Percentiles rank a stretch among this genome's conserved stretches.
Conservation (phyloP, 2,888 invertebrate species). For the Eristalis intricaria region DNA sequence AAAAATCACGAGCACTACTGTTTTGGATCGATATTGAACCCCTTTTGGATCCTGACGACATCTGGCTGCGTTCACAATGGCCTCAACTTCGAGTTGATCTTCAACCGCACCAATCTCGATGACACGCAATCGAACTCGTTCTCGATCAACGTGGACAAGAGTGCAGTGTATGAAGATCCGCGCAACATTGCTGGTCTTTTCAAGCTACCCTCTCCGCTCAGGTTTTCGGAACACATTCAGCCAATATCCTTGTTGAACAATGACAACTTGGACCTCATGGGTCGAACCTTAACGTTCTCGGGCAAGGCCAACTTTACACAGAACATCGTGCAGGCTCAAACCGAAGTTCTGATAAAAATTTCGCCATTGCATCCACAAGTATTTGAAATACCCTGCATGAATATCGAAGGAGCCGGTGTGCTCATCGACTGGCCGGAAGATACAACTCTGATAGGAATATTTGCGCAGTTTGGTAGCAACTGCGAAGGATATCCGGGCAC, state of each 20-base stretch:
- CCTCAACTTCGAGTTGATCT: constrained; percentile 39
- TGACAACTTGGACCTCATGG: constrained; percentile 13
- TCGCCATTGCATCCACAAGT: too few relatives aligned
- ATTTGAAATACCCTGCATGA: constrained; percentile 37
- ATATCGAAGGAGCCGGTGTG: constrained; percentile 70
- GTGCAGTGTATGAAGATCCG: constrained; percentile 44
- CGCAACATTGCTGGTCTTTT: constrained; percentile 69
- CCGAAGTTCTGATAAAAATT: too few relatives aligned
- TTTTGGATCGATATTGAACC: constrained; percentile 65
- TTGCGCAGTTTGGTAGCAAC: constrained; percentile 56
- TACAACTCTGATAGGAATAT: constrained; percentile 67
- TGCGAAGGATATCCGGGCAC: too few relatives aligned
- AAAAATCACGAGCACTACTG: constrained; percentile 25
- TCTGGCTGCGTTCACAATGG: constrained; percentile 36
- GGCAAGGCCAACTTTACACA: constrained; percentile 45
- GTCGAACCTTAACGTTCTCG: constrained; percentile 61
- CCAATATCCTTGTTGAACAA: constrained; percentile 32
- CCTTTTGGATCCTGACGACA: constrained; percentile 64
- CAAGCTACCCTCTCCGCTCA: constrained; percentile 48
- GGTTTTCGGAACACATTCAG: constrained; percentile 39
- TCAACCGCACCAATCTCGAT: constrained; percentile 60
- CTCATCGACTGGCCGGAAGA: constrained; percentile 63
- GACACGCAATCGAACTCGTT: constrained; percentile 29
- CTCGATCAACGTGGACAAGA: constrained; percentile 45
- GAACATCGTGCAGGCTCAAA: too few relatives aligned